Conservation (phyloP, 1,140 invertebrate species). For the Drosophila bocqueti region DNA sequence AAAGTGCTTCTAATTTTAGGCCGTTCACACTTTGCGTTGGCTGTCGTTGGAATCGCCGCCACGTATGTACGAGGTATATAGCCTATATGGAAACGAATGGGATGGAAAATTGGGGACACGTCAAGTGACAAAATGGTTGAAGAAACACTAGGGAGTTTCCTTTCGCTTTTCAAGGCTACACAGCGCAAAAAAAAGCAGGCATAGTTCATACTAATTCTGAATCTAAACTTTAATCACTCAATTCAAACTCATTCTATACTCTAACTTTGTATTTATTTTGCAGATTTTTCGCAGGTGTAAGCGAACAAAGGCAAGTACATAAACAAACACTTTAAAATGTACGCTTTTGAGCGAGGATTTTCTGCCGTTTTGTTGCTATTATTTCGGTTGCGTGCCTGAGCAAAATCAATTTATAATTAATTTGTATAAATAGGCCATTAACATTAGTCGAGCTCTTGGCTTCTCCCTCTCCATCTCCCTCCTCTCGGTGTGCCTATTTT, state of each 20-base stretch:
- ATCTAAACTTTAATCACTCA: too few species aligned
- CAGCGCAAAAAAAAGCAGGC: too few species aligned
- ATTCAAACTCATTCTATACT: background rate
- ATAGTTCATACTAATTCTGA: too few species aligned
- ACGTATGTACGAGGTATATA: background rate
- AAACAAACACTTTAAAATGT: constrained; percentile 1
- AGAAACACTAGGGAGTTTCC: background rate
- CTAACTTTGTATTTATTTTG: background rate
- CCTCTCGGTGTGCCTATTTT: background rate
- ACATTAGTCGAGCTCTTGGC: constrained; percentile 42
- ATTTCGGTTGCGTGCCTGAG: constrained; percentile 20
- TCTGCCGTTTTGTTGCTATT: constrained; percentile 18
- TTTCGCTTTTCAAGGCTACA: constrained; percentile 29
- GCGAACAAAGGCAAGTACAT: constrained; percentile 1
- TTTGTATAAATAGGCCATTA: constrained; percentile 70
- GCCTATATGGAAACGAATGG: constrained; percentile 1
- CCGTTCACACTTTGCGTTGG: constrained; percentile 77
- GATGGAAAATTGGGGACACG: constrained; percentile 50
- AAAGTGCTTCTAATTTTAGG: constrained; percentile 77
- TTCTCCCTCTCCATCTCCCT: background rate
- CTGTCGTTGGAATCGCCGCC: constrained; percentile 19
- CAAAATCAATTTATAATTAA: constrained; percentile 56
- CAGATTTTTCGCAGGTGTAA: background rate
- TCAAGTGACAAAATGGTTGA: constrained; percentile 34
- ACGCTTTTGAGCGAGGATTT: constrained; percentile 17